phyloP scores from a whole-genome alignment of 1,140 invertebrate species.

The Hestina assimilis region DNA sequence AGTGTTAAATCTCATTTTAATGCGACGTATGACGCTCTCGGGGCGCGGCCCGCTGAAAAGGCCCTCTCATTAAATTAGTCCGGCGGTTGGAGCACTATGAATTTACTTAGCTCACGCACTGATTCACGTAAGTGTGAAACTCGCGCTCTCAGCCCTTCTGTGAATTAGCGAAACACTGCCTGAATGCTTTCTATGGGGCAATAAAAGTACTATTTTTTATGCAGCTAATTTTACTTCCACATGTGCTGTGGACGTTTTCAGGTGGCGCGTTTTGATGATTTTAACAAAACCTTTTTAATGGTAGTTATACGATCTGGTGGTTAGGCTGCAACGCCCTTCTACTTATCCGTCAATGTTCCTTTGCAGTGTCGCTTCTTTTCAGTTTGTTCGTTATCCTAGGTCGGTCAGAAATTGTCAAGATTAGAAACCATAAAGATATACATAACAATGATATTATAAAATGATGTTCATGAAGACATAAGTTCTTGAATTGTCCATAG shows the following conservation, averaged over 20 bases:
- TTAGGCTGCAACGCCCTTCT: not conserved
- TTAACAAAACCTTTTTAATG: constrained; percentile 8
- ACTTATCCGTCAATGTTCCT: not conserved
- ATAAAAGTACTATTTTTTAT: constrained; percentile 57
- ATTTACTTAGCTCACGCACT: constrained; percentile 67
- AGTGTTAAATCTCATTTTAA: constrained; percentile 70
- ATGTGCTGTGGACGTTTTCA: constrained; percentile 24
- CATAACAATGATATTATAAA: no score
- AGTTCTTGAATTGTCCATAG: no score
- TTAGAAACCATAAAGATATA: no score
- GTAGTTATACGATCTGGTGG: constrained; percentile 11
- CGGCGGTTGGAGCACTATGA: constrained; percentile 70
- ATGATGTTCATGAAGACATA: no score
- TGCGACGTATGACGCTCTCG: constrained; percentile 53
- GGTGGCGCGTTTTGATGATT: constrained; percentile 16
- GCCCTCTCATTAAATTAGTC: constrained; percentile 73
- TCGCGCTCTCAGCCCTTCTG: constrained; percentile 63
- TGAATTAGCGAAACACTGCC: constrained; percentile 68
- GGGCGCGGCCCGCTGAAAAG: constrained; percentile 57
- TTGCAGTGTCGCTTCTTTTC: not conserved
- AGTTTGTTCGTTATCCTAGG: not conserved
- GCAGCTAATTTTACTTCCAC: constrained; percentile 51
- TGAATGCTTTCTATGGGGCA: constrained; percentile 66
- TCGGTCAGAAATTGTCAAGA: no score
- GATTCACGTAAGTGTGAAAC: constrained; percentile 72